phyloP scores from a whole-genome alignment of 2,113 vertebrate species.

The Perca flavescens region DNA sequence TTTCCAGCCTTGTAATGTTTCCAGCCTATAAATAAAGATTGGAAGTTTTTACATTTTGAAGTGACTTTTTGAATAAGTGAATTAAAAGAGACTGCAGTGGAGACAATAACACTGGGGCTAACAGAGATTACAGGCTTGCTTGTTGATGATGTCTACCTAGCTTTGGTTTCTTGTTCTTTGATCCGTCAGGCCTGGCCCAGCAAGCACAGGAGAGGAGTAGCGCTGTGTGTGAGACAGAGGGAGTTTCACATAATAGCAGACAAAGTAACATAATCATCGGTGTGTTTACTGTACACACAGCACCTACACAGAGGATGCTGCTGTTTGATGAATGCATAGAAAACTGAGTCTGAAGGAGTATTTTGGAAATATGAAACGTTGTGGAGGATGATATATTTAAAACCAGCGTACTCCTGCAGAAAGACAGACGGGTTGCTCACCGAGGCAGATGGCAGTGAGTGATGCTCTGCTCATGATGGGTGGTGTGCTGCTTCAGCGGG shows the following conservation, averaged over 20 bases:
- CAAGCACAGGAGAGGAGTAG: slow-evolving; percentile 83
- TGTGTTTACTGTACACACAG: slow-evolving; percentile 49
- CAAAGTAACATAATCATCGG: slow-evolving; percentile 51
- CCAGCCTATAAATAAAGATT: background rate
- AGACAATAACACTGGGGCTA: slow-evolving; percentile 16
- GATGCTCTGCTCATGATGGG: slow-evolving; percentile 76
- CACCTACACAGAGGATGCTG: background rate
- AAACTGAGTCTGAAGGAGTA: slow-evolving; percentile 8
- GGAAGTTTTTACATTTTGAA: background rate
- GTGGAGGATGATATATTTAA: slow-evolving; percentile 7
- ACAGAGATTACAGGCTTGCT: slow-evolving; percentile 42
- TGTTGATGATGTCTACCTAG: slow-evolving; percentile 82
- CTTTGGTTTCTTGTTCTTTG: slow-evolving; percentile 92
- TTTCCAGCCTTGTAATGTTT: no score
- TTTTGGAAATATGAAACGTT: slow-evolving; percentile 8
- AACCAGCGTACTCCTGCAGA: slow-evolving; percentile 3
- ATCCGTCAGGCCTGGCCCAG: slow-evolving; percentile 86
- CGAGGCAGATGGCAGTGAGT: slow-evolving; percentile 66
- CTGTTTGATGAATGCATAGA: slow-evolving; percentile 15
- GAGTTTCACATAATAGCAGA: slow-evolving; percentile 54
- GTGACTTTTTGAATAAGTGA: slow-evolving; percentile 5
- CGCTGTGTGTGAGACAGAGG: slow-evolving; percentile 80
- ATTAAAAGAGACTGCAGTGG: background rate
- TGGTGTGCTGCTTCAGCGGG: slow-evolving; percentile 42
- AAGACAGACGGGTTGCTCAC: slow-evolving; percentile 61